These are phyloP conservation scores for Noturus placidus DNA, from an alignment of 2,113 vertebrate genomes.

Conservation along the genomic window DNA sequence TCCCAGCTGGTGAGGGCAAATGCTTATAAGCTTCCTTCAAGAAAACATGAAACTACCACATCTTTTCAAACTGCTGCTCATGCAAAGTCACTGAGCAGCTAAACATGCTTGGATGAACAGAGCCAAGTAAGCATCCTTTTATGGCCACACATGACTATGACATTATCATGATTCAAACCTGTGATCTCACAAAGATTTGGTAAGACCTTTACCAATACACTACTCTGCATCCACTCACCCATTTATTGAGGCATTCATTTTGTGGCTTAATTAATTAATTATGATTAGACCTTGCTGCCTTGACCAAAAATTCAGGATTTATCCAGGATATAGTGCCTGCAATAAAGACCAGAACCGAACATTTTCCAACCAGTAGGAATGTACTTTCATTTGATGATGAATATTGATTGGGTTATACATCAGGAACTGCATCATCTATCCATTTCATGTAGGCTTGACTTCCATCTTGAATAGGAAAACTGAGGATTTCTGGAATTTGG, in stretches of 20 bases:
- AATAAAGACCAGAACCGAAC: neutral
- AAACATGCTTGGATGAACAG: neutral
- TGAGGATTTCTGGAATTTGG: conserved; percentile 82
- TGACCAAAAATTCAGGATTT: neutral
- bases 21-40: neutral
- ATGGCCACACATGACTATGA: neutral
- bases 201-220: neutral
- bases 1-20: neutral
- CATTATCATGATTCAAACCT: neutral
- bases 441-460: conserved; percentile 77
- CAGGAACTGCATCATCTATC: conserved; percentile 78
- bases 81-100: neutral
- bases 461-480: conserved; percentile 79
- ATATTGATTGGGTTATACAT: conserved; percentile 57
- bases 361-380: neutral
- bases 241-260: neutral
- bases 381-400: neutral
- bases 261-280: neutral
- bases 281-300: neutral
- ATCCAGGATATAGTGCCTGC: neutral
- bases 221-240: neutral
- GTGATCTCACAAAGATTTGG: neutral
- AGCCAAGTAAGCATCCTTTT: neutral
- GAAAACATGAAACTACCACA: neutral
- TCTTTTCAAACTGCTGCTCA: neutral